Evolutionary conservation across 2,113 vertebrate species (phyloP).

Genomic region (Varanus komodoensis): DNA sequence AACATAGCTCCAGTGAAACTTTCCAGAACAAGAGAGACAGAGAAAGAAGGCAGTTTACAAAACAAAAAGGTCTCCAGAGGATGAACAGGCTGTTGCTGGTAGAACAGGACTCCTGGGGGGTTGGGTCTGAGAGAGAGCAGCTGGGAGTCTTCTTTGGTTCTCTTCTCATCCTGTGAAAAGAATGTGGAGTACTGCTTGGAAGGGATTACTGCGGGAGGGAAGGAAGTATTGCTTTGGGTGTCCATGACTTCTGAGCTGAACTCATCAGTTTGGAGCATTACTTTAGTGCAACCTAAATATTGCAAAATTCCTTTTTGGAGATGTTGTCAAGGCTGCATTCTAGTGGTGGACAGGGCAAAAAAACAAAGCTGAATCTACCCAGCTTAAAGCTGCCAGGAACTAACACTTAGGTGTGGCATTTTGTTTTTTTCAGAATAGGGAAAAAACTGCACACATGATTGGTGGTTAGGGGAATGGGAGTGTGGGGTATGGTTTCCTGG

Average conservation of each 20-base stretch:
- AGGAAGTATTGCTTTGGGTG: no score
- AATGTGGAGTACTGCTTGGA: background rate
- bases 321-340: no score
- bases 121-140: no score
- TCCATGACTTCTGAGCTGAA: background rate
- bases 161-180: background rate
- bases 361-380: no score
- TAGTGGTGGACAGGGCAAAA: no score
- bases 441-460: no score
- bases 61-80: background rate
- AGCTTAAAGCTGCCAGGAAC: no score
- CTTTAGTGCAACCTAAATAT: no score
- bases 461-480: no score
- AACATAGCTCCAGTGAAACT: background rate
- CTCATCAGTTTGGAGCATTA: background rate
- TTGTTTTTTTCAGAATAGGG: no score
- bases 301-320: background rate
- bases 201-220: background rate
- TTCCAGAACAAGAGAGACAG: background rate
- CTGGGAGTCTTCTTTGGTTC: background rate
- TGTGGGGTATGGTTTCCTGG: no score
- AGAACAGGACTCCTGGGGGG: background rate
- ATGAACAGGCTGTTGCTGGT: background rate
- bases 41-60: background rate
- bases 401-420: no score